phyloP scores from a whole-genome alignment of 2,888 invertebrate species.

The Cyclophora albipunctata region DNA sequence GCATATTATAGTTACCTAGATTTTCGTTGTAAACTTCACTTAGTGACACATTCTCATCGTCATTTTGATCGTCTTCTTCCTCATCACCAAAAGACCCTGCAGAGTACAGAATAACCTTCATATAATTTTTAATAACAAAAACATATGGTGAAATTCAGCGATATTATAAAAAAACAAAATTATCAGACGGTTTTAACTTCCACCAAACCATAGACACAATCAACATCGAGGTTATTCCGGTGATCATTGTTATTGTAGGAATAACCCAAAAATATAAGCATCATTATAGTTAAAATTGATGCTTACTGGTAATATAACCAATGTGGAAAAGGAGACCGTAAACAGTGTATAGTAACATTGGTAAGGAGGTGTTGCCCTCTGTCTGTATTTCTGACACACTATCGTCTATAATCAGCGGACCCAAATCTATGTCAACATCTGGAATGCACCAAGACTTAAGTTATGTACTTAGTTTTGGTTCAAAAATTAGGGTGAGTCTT shows the following conservation, averaged over 20 bases:
- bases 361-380: conserved; percentile 52
- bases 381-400: conserved; percentile 38
- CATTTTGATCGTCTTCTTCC: conserved; percentile 80
- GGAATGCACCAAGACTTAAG: conserved; percentile 40
- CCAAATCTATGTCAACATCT: conserved; percentile 68
- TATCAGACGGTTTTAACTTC: too few relatives aligned
- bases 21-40: conserved; percentile 81
- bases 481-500: too few relatives aligned
- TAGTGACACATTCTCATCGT: conserved; percentile 79
- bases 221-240: too few relatives aligned
- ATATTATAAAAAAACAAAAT: not conserved
- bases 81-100: conserved; percentile 76
- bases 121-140: too few relatives aligned
- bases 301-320: conserved; percentile 71
- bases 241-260: too few relatives aligned
- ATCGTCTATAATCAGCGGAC: conserved; percentile 58
- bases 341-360: conserved; percentile 65
- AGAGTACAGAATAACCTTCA: not conserved
- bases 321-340: conserved; percentile 71
- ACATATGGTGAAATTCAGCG: not conserved
- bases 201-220: too few relatives aligned
- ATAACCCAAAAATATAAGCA: too few relatives aligned
- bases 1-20: conserved; percentile 63
- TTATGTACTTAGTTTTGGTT: conserved; percentile 5
- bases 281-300: conserved; percentile 29